Conservation (phyloP, 1,140 invertebrate genomes). For the Drosophila sechellia region DNA sequence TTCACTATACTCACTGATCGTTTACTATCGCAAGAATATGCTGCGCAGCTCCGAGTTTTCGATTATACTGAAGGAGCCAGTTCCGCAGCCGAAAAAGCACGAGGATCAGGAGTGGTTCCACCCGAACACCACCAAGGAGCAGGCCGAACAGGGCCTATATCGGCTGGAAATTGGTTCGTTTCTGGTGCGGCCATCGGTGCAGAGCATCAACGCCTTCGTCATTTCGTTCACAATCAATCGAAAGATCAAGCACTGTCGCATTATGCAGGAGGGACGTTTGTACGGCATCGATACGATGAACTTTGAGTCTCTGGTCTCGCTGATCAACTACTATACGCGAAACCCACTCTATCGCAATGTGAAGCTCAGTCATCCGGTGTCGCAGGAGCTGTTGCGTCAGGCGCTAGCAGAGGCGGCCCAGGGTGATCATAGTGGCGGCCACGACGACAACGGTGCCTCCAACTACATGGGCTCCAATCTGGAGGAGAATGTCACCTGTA, state of each 20-base stretch:
- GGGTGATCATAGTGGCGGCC: conserved; percentile 86
- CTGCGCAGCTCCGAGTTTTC: conserved; percentile 95
- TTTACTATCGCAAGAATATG: conserved; percentile 94
- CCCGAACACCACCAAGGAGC: conserved; percentile 89
- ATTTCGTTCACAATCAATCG: conserved; percentile 98
- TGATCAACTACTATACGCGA: conserved; percentile 95
- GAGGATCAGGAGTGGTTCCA: conserved; percentile 98
- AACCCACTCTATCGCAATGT: conserved; percentile 96
- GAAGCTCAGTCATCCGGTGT: conserved; percentile 94
- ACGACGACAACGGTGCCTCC: conserved; percentile 90
- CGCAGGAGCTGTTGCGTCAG: conserved; percentile 87
- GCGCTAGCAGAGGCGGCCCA: conserved; percentile 57
- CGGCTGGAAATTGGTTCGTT: conserved; percentile 95
- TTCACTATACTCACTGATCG: conserved; percentile 96
- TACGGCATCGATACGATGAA: conserved; percentile 95
- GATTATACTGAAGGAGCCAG: conserved; percentile 94
- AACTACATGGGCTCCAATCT: conserved; percentile 93
- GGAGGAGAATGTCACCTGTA: conserved; percentile 85
- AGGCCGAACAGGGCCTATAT: conserved; percentile 94
- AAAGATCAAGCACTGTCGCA: conserved; percentile 97
- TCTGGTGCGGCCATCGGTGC: conserved; percentile 94
- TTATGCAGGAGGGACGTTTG: conserved; percentile 94
- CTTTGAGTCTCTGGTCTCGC: conserved; percentile 97
- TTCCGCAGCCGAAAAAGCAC: conserved; percentile 97
- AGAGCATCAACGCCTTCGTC: conserved; percentile 93